Conservation (phyloP, 2,797 vertebrate species). For the Anguilla obscura region DNA sequence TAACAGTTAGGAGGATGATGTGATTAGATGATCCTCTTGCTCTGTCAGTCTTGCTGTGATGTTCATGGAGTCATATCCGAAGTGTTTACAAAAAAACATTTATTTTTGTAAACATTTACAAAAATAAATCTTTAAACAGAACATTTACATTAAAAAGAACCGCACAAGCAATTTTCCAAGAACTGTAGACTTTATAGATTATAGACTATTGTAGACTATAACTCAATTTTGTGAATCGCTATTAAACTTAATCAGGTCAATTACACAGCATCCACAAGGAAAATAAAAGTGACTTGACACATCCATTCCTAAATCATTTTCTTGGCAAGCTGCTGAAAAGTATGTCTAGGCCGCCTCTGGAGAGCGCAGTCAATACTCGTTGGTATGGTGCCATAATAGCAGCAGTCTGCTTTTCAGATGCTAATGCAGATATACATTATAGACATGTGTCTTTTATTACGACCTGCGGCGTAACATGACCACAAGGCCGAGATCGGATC, state of each 20-base stretch:
- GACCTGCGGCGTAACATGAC: neutral
- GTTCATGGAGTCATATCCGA: neutral
- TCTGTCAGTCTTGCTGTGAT: neutral
- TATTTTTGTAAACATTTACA: too few relatives aligned
- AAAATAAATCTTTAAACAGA: too few relatives aligned
- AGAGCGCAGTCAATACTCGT: neutral
- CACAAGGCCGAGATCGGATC: slow-evolving; percentile 4
- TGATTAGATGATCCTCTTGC: neutral
- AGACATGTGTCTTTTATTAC: slow-evolving; percentile 13
- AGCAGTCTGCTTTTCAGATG: neutral
- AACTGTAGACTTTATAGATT: too few relatives aligned
- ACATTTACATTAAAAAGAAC: too few relatives aligned
- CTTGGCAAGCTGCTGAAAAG: neutral
- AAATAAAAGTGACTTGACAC: neutral
- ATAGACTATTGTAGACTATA: too few relatives aligned
- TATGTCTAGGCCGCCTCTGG: neutral
- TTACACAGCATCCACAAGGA: neutral
- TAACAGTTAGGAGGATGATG: neutral
- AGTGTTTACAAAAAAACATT: too few relatives aligned
- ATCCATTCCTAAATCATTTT: neutral
- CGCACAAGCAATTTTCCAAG: too few relatives aligned
- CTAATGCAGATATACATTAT: neutral
- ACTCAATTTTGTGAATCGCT: too few relatives aligned
- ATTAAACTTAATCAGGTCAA: neutral
- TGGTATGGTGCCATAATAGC: neutral